Evolutionary conservation across 1,140 invertebrate genomes (phyloP), one percentile per base, ranked within the genome.

Genomic region (Lepidostoma basale): DNA sequence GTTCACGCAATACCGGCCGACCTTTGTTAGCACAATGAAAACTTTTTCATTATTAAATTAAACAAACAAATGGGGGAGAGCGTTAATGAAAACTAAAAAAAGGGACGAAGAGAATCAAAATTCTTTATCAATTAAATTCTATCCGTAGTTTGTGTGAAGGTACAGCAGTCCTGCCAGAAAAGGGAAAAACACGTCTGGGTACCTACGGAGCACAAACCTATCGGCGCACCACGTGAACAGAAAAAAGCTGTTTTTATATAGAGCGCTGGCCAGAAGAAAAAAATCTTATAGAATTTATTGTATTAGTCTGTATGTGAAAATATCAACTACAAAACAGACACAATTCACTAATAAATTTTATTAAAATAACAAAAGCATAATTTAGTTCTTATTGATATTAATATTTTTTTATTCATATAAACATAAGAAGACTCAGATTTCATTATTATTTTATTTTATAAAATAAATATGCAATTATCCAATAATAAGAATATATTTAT

Each of bases 101-200:
- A 66, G 60, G 42, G 62, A 30, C 39, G 60, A 67, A 70, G 67
- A 49, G 64, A 71, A 67, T 68, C 69, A 65, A 68, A 72, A 72
- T 72, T 72, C 65, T 72, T 72, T 67, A 71, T 71, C 69, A 71
- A 71, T 71, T 71, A 71, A 67, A 71, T 62, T 62, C 56, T 42
- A 58, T 59, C 60, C 60, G 67, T 56, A 63, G 67, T 69, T 52
- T 54, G 67, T 54, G 33, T 45, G 44, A 45, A 40, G 67, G 68
- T 65, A 23, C 2, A 23, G 44, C 12, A 60, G 68, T 33, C 49
- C 42, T 26, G 39, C n/a, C 25, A 47, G 25, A 54, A 70, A 65
- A 52, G 54, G 54, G 63, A 44, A 66, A 60, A 58, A 58, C 33
- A 60, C 30, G 26, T 65, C 30, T 22, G 33, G 44, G 9, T 10